Evolutionary conservation across 2,113 vertebrate genomes (phyloP).

Genomic region (Lagenorhynchus albirostris): DNA sequence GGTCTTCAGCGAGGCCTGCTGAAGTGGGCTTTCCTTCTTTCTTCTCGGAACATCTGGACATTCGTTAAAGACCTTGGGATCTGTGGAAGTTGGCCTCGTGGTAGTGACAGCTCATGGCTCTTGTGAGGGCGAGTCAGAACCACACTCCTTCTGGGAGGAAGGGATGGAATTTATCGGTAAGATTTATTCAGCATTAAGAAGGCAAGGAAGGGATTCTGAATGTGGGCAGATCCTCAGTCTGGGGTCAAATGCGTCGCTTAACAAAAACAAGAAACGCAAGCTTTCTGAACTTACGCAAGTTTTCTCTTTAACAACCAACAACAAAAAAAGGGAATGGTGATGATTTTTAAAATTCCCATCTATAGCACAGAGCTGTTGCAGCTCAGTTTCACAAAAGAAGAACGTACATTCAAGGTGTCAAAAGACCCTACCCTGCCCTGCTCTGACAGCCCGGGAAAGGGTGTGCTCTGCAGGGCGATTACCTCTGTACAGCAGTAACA

Average conservation of each 20-base stretch:
- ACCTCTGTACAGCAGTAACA: background rate
- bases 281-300: background rate
- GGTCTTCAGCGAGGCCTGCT: slow-evolving; percentile 59
- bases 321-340: background rate
- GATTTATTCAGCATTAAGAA: background rate
- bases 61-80: background rate
- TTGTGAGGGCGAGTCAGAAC: slow-evolving; percentile 23
- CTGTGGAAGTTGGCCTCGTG: background rate
- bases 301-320: background rate
- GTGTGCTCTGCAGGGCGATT: background rate
- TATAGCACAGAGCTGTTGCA: background rate
- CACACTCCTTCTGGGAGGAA: background rate
- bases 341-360: background rate
- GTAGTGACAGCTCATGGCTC: slow-evolving; percentile 19
- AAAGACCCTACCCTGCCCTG: background rate
- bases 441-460: background rate
- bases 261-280: background rate
- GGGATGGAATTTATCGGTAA: background rate
- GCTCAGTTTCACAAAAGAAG: background rate
- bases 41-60: slow-evolving; percentile 46
- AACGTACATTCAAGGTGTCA: background rate
- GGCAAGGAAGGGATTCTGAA: background rate
- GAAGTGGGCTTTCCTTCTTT: background rate
- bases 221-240: background rate
- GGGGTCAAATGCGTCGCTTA: background rate